Conservation (phyloP, 2,113 vertebrate genomes). For the Scopus umbretta region DNA sequence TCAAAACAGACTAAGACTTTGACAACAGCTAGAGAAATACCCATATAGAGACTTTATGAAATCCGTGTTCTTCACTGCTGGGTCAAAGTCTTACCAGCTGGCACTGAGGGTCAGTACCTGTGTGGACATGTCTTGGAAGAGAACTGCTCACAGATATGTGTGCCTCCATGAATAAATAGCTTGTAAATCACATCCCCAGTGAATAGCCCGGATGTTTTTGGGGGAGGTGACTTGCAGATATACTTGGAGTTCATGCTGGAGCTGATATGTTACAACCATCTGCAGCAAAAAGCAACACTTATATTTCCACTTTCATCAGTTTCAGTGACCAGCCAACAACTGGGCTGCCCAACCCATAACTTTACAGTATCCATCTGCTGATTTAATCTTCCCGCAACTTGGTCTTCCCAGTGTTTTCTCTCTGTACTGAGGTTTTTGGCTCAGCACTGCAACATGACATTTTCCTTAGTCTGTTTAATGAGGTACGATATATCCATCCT, state of each 20-base stretch:
- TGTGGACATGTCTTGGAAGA: neutral
- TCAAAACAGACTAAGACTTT: neutral
- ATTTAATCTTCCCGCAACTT: neutral
- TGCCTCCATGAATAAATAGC: neutral
- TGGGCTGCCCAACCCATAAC: neutral
- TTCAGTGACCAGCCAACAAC: neutral
- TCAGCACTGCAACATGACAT: neutral
- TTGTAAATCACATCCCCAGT: neutral
- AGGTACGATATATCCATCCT: neutral
- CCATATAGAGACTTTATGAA: neutral
- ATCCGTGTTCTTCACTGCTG: neutral
- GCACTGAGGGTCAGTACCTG: neutral
- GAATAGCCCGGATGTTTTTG: neutral
- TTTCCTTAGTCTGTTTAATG: neutral
- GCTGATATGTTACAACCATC: neutral
- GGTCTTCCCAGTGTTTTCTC: neutral
- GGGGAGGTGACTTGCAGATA: neutral
- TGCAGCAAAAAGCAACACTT: neutral
- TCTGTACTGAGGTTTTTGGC: neutral
- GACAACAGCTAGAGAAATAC: neutral
- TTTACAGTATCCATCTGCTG: neutral
- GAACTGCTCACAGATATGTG: neutral
- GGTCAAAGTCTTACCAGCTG: neutral
- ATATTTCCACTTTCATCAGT: neutral
- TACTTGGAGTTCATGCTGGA: neutral